A percentile compares a stretch with the other conserved stretches of the same genome.
These are phyloP conservation scores for Rhinolophus sinicus DNA, from an alignment of 2,113 vertebrate genomes.

Conservation along the genomic window DNA sequence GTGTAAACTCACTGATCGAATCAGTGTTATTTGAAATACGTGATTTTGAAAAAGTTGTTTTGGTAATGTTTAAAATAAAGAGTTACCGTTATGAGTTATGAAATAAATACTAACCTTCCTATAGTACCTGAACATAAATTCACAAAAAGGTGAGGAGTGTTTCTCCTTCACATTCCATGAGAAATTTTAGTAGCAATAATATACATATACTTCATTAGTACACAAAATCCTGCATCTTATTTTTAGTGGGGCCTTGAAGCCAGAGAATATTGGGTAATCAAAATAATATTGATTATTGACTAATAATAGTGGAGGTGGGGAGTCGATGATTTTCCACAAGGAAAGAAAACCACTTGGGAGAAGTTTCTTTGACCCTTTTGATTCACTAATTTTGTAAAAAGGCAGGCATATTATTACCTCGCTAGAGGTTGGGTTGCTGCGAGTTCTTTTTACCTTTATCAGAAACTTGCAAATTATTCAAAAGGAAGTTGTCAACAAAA, in stretches of 20 bases:
- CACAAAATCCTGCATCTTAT: neutral
- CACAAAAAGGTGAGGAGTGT: neutral
- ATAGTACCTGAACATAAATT: neutral
- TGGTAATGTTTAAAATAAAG: neutral
- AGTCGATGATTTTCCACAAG: neutral
- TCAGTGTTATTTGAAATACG: neutral
- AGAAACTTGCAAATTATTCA: neutral
- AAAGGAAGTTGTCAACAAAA: neutral
- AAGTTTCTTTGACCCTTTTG: neutral
- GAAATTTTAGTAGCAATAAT: neutral
- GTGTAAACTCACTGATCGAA: neutral
- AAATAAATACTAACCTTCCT: neutral
- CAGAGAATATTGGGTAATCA: neutral
- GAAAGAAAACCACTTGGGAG: neutral
- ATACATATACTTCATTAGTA: neutral
- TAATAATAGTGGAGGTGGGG: neutral
- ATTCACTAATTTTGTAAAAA: neutral
- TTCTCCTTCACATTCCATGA: neutral
- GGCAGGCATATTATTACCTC: neutral
- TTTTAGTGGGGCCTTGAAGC: neutral
- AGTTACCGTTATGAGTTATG: neutral
- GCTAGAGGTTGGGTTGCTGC: neutral
- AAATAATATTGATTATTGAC: no score
- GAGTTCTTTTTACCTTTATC: neutral
- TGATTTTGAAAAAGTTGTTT: neutral